Conservation (phyloP, 2,113 vertebrate genomes). For the Dromiciops gliroides region DNA sequence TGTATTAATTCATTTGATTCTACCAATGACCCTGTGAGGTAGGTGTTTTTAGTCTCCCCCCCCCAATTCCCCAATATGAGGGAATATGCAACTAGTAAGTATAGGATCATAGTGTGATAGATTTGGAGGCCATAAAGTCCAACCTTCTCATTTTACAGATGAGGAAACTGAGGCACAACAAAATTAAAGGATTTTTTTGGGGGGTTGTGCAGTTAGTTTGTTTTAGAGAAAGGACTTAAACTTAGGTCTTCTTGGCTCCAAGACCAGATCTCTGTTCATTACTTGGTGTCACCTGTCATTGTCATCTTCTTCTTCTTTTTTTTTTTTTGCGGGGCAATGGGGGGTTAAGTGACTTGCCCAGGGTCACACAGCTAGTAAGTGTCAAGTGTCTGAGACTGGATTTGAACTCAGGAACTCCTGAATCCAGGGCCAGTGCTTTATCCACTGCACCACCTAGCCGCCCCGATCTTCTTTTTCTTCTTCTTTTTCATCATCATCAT, state of each 20-base stretch:
- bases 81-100: not conserved
- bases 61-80: no score
- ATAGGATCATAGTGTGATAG: not conserved
- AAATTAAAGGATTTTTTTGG: not conserved
- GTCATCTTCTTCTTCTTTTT: not conserved
- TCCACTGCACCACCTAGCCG: not conserved
- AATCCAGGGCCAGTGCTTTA: not conserved
- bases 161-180: not conserved
- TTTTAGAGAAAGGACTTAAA: not conserved
- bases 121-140: not conserved
- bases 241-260: not conserved
- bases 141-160: not conserved
- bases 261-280: not conserved
- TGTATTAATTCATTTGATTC: not conserved
- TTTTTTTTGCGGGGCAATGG: not conserved
- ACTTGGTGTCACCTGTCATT: not conserved
- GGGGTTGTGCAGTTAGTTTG: not conserved
- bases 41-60: not conserved
- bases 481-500: no score
- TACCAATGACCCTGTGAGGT: not conserved
- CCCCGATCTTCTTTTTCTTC: no score
- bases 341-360: not conserved
- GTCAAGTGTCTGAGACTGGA: no score
- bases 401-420: no score
- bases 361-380: not conserved